Conservation (phyloP, 1,140 invertebrate genomes). For the Drosophila leontia region DNA sequence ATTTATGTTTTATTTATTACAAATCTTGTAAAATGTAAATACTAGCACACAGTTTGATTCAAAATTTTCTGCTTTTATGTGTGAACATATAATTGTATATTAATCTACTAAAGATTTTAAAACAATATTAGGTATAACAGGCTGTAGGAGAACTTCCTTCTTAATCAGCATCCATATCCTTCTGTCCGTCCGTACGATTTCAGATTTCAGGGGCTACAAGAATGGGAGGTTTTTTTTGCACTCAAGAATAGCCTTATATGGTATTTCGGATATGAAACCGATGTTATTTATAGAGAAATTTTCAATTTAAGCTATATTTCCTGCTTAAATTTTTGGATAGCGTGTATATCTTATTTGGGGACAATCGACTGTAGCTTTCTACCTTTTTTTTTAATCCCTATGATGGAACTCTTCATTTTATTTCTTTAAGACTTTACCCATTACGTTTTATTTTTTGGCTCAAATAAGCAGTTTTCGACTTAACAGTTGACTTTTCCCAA, state of each 20-base stretch:
- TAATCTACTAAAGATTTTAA: too few relatives aligned
- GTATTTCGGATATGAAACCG: neutral
- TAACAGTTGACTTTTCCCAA: conserved; percentile 5
- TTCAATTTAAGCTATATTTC: neutral
- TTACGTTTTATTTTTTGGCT: too few relatives aligned
- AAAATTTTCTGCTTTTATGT: too few relatives aligned
- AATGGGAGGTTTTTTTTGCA: neutral
- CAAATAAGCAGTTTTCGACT: neutral
- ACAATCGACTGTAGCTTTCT: neutral
- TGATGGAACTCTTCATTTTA: neutral
- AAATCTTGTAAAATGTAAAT: neutral
- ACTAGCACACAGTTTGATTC: too few relatives aligned
- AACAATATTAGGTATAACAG: neutral
- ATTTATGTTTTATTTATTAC: neutral
- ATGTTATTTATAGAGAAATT: neutral
- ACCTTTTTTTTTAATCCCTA: neutral
- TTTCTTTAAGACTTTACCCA: neutral
- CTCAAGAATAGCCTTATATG: neutral
- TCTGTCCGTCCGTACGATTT: neutral
- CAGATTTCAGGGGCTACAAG: neutral
- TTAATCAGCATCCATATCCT: neutral
- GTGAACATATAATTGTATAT: neutral
- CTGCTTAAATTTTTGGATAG: neutral
- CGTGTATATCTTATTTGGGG: neutral
- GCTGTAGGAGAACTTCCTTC: neutral